phyloP scores from a whole-genome alignment of 2,888 invertebrate species.

The Limnephilus rhombicus region DNA sequence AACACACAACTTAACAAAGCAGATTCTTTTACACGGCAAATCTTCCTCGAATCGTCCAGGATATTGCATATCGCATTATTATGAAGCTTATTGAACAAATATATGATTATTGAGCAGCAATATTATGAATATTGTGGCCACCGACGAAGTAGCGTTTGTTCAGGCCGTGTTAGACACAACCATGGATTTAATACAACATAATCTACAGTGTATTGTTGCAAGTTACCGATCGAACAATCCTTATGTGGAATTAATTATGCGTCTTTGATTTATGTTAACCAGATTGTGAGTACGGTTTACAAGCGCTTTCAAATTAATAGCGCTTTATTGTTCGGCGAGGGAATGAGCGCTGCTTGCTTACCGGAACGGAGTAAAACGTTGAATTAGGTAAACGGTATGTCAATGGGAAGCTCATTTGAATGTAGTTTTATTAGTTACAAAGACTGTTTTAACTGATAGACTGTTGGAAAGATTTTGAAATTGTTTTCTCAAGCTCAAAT shows the following conservation, averaged over 20 bases:
- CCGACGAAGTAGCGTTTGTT: slow-evolving; percentile 17
- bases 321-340: slow-evolving; percentile 56
- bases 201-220: slow-evolving; percentile 5
- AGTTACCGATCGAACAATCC: slow-evolving; percentile 44
- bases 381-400: slow-evolving; percentile 12
- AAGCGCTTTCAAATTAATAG: slow-evolving; percentile 58
- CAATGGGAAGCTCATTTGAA: not conserved
- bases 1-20: not conserved
- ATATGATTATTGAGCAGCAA: slow-evolving; percentile 14
- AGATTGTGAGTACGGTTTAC: slow-evolving; percentile 58
- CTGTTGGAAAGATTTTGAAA: not conserved
- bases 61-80: slow-evolving; percentile 13
- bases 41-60: not conserved
- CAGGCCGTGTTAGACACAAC: slow-evolving; percentile 11
- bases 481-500: not conserved
- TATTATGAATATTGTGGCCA: slow-evolving; percentile 11
- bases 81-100: slow-evolving; percentile 18
- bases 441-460: not conserved
- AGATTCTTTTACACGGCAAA: not conserved
- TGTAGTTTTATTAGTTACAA: not conserved
- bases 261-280: slow-evolving; percentile 65
- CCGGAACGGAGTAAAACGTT: not conserved
- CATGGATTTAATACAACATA: not conserved
- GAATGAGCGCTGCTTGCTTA: not conserved
- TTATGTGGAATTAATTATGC: slow-evolving; percentile 64